Percentiles rank a stretch among this genome's conserved stretches.
Evolutionary conservation across 2,888 invertebrate genomes (phyloP).

Genomic region (Tenthredo amoena): DNA sequence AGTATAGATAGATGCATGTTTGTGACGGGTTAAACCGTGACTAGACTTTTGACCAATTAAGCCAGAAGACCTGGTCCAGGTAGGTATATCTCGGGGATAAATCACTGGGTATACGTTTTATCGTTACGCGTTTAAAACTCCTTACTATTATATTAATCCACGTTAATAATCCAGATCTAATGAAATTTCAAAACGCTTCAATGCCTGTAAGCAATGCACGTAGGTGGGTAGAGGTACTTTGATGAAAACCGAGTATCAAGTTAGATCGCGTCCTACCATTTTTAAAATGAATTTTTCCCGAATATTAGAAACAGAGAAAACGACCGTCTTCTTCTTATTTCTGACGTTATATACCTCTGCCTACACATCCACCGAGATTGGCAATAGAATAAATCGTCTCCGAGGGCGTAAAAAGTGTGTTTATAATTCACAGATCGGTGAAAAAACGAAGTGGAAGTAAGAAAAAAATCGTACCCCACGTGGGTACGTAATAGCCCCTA

Average conservation of each 20-base stretch:
- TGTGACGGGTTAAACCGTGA: conserved; percentile 47
- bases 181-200: not conserved
- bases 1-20: conserved; percentile 30
- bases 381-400: not conserved
- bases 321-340: too few species aligned
- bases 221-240: not conserved
- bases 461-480: not conserved
- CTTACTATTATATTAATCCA: not conserved
- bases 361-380: not conserved
- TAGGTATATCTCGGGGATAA: conserved; percentile 24
- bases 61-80: conserved; percentile 9
- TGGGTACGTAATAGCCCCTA: not conserved
- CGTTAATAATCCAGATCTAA: conserved; percentile 43
- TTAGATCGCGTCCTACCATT: not conserved
- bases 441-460: not conserved
- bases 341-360: not conserved
- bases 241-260: not conserved
- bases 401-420: conserved; percentile 4
- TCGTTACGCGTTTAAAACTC: conserved; percentile 6
- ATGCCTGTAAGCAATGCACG: not conserved
- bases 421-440: conserved; percentile 32
- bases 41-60: conserved; percentile 46
- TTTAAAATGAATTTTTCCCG: too few species aligned
- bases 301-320: too few species aligned
- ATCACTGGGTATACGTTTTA: conserved; percentile 6